Base-by-base conservation (phyloP, 2,888 invertebrate species). In the Drosophila maculinotata region DNA sequence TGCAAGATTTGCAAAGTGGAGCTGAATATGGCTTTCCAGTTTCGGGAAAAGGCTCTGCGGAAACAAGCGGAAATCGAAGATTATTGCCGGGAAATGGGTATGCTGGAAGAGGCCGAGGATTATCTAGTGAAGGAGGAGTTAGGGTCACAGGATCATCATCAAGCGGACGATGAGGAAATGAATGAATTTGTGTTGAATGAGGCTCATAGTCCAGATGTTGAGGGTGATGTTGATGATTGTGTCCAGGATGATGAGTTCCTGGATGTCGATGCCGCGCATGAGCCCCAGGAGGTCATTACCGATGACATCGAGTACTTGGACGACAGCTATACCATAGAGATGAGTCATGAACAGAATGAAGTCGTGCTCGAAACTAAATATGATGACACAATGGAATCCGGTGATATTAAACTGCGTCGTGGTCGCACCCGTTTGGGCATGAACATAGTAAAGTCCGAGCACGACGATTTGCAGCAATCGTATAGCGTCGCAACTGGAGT, bases 21-120 rank as follows among this genome's bases (percentile, higher is more conserved):
- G 9, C 75, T 90, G 0, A 91, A 86, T 48, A 84, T 91, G 84
- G 90, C 90, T 1, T 91, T 76, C 53, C 87, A 89, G 59, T 89
- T 91, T 41, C 90, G 90, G 0, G 83, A 75, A 33, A 88, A 86
- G 68, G 91, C 90, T 0, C 35, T 90, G 6, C 88, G 79, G 15
- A 84, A 87, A 2, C 90, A 90, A 26, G 62, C 72, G 7, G 79
- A 89, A n/a, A 83, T 90, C 9, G 79, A 89, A 44, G 68, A 71
- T 0, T 87, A 83, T 56, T 84, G 74, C 20, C 79, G 83, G 1
- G 86, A 85, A 3, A 12, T 78, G 23, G 83, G 86, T 0, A 4
- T 79, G 1, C 26, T 85, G 8, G 70, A 71, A 3, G 79, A 82
- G 0, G 1, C 44, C 7, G 86, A 78, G 1, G 83, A 79, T 17